Percentiles rank a stretch among this genome's conserved stretches.
These are phyloP conservation scores for Empidonax traillii DNA, from an alignment of 2,113 vertebrate genomes.

Conservation along the genomic window DNA sequence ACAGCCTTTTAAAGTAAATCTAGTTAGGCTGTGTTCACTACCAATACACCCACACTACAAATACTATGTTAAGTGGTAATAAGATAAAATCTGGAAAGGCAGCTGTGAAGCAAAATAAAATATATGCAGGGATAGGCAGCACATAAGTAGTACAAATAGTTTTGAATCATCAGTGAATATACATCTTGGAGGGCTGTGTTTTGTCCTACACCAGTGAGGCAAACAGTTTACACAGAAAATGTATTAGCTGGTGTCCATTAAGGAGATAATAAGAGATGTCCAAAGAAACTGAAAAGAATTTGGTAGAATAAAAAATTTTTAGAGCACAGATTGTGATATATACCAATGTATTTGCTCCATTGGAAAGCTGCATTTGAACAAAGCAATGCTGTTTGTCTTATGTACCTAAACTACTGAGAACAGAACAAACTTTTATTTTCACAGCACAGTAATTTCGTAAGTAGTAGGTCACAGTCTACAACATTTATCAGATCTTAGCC, in stretches of 20 bases:
- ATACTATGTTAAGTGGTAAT: neutral
- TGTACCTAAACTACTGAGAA: neutral
- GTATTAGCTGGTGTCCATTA: neutral
- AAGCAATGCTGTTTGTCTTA: neutral
- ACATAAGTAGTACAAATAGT: neutral
- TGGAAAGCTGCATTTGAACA: neutral
- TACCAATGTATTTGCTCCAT: neutral
- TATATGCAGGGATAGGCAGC: neutral
- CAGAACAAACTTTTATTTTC: neutral
- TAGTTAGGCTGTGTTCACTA: constrained; percentile 24
- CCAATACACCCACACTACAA: constrained; percentile 36
- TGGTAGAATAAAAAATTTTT: neutral
- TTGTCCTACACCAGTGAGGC: neutral
- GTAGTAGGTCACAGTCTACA: neutral
- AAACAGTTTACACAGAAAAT: neutral
- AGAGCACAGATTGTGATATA: neutral
- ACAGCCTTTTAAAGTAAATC: constrained; percentile 38
- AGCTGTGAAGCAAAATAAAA: constrained; percentile 7
- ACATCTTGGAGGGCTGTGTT: neutral
- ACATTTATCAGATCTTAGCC: neutral
- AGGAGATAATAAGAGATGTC: neutral
- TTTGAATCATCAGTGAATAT: neutral
- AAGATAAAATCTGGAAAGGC: constrained; percentile 1
- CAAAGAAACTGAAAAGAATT: neutral
- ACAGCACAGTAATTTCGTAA: neutral